Conservation (phyloP, 1,140 invertebrate genomes). For the Fopius arisanus region DNA sequence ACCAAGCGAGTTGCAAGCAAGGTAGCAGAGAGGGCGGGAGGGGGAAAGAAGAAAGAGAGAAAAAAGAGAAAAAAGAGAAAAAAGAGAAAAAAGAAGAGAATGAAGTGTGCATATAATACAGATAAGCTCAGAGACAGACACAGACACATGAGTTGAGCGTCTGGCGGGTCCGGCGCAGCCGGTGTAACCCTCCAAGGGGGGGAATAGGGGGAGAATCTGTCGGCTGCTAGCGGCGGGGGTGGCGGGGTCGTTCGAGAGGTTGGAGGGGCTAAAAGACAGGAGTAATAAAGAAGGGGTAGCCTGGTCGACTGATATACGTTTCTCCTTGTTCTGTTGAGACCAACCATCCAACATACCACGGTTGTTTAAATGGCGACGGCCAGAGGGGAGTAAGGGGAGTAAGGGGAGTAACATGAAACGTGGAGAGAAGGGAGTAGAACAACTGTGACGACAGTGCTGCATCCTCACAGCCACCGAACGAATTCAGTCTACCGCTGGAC, state of each 20-base stretch:
- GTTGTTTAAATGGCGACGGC: not conserved
- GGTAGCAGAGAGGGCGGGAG: slow-evolving; percentile 16
- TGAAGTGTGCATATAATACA: not conserved
- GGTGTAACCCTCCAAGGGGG: not conserved
- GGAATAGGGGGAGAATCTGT: not conserved
- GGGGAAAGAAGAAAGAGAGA: not conserved
- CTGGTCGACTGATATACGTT: not conserved
- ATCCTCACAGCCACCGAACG: slow-evolving; percentile 56
- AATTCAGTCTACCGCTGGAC: slow-evolving; percentile 59
- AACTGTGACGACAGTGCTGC: slow-evolving; percentile 51
- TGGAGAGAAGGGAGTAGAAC: slow-evolving; percentile 33
- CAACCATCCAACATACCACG: not conserved
- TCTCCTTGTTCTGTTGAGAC: not conserved
- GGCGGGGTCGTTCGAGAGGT: slow-evolving; percentile 19
- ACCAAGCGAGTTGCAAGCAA: not conserved
- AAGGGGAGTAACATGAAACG: slow-evolving; percentile 21
- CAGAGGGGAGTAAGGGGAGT: not conserved
- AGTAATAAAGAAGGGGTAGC: not conserved
- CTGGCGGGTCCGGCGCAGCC: slow-evolving; percentile 25
- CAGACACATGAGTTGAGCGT: slow-evolving; percentile 18
- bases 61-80: not conserved
- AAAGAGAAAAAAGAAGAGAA: not conserved
- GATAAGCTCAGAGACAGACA: not conserved
- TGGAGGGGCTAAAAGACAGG: not conserved
- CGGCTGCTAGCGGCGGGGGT: slow-evolving; percentile 27